Conservation (phyloP, 2,113 vertebrate species). For the Trachemys scripta region DNA sequence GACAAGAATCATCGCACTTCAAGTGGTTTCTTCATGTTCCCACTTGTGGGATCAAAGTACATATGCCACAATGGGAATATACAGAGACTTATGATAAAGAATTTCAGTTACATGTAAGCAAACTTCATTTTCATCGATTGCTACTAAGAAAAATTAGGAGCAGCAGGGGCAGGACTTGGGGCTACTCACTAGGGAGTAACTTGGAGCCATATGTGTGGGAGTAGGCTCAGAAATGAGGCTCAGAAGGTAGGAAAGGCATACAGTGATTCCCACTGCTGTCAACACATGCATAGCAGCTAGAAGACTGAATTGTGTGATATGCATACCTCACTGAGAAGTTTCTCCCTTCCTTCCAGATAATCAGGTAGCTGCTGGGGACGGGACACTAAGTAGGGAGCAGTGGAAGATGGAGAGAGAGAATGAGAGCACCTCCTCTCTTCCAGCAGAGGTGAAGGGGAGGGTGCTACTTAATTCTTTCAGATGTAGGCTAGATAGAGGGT, state of each 20-base stretch:
- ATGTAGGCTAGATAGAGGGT: neutral
- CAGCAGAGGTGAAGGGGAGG: neutral
- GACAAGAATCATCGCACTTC: no score
- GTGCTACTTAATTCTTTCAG: neutral
- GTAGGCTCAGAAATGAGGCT: no score
- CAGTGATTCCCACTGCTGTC: rapidly evolving
- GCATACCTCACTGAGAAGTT: neutral
- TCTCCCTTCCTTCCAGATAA: neutral
- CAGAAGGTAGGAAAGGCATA: neutral
- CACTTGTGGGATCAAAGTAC: no score
- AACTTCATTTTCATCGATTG: no score
- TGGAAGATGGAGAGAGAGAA: neutral
- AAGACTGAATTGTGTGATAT: neutral
- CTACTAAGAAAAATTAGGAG: no score
- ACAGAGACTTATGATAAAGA: no score
- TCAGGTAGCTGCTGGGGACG: neutral
- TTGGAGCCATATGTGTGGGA: no score
- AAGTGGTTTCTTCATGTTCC: no score
- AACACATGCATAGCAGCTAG: neutral
- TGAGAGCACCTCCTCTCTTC: neutral
- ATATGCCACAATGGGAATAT: no score
- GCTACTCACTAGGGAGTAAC: no score
- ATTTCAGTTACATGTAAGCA: no score
- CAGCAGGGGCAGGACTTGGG: no score
- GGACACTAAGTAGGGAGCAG: neutral